Evolutionary conservation across 2,888 invertebrate species (phyloP).

Genomic region (Trichogramma dendrolimi): DNA sequence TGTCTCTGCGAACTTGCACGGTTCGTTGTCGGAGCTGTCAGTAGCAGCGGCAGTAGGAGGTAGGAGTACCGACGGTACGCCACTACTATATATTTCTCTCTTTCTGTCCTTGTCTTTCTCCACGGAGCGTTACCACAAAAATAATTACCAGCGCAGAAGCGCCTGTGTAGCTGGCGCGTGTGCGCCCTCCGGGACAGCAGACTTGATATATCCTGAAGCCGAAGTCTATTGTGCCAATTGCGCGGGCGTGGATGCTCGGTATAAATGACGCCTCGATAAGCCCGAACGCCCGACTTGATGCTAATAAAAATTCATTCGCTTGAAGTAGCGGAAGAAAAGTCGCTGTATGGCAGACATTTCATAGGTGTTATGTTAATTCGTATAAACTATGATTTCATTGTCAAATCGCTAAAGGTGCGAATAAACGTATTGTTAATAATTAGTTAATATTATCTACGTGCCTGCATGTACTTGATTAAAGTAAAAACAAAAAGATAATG

Average conservation of each 20-base stretch:
- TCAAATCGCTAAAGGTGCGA: no score
- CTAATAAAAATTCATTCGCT: conserved; percentile 50
- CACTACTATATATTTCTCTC: no score
- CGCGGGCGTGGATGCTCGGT: conserved; percentile 32
- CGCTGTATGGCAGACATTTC: no score
- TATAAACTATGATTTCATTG: no score
- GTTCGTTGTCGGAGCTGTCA: conserved; percentile 41
- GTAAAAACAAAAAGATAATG: no score
- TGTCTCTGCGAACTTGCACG: no score
- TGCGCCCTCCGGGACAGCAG: conserved; percentile 2
- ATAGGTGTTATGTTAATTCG: no score
- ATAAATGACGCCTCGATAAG: conserved; percentile 41
- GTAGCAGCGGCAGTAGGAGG: conserved; percentile 31
- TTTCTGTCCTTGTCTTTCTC: not conserved
- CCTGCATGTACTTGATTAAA: no score
- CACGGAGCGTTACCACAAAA: conserved; percentile 39
- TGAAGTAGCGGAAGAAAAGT: conserved; percentile 16
- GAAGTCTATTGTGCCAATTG: conserved; percentile 45
- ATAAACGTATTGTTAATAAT: no score
- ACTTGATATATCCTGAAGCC: conserved; percentile 27
- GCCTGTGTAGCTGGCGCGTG: not conserved
- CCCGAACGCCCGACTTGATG: conserved; percentile 35
- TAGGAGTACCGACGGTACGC: no score
- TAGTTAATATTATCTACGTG: no score
- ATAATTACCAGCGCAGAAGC: conserved; percentile 43